phyloP scores from a whole-genome alignment of 1,140 invertebrate species.

The Dinoponera quadriceps region DNA sequence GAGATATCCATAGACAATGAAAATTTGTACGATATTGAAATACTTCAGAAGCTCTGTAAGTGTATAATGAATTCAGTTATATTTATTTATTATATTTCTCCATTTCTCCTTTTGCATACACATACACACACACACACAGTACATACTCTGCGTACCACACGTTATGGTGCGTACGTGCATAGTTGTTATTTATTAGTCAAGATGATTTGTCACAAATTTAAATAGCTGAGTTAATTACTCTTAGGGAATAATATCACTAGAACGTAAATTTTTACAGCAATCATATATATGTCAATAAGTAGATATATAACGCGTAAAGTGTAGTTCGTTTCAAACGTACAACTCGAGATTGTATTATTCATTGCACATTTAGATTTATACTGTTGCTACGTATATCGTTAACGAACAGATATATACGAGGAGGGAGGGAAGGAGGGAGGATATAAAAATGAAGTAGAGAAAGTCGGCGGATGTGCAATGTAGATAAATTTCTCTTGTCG shows the following conservation, averaged over 20 bases:
- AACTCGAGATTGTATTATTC: conserved; percentile 34
- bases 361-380: conserved; percentile 55
- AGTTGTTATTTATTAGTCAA: conserved; percentile 49
- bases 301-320: conserved; percentile 53
- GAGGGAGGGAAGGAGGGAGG: neutral
- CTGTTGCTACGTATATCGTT: conserved; percentile 50
- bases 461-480: conserved; percentile 1
- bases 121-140: too few relatives aligned
- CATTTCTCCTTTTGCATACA: neutral
- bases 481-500: conserved; percentile 40
- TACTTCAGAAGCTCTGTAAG: conserved; percentile 1
- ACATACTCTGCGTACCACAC: conserved; percentile 8
- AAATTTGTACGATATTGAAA: conserved; percentile 3
- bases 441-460: neutral
- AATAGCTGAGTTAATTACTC: conserved; percentile 58
- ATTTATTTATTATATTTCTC: neutral
- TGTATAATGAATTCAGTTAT: conserved; percentile 5
- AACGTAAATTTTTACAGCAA: conserved; percentile 70
- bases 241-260: conserved; percentile 73
- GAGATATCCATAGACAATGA: neutral
- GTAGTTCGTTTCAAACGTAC: conserved; percentile 60
- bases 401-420: conserved; percentile 27
- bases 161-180: neutral
- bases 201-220: conserved; percentile 73
- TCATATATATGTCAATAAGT: conserved; percentile 70